Percentiles rank a stretch among this genome's conserved stretches.
phyloP scores from a whole-genome alignment of 2,113 vertebrate species.

The Balaeniceps rex region DNA sequence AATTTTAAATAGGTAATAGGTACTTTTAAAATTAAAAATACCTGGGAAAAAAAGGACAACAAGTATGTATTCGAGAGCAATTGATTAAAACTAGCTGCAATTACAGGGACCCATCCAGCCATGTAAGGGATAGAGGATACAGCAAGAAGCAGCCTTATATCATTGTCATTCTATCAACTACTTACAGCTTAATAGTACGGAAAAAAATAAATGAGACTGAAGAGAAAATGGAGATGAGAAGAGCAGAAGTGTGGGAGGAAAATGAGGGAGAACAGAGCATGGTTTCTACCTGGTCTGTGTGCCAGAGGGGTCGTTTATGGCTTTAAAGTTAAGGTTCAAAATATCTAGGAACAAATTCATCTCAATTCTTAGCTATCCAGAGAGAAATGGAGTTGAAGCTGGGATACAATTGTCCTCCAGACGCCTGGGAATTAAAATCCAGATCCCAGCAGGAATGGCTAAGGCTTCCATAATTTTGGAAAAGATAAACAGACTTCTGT shows the following conservation, averaged over 20 bases:
- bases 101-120: slow-evolving; percentile 7
- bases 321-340: neutral
- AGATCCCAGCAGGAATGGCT: neutral
- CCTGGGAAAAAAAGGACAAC: neutral
- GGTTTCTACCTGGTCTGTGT: neutral
- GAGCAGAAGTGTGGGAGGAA: slow-evolving; percentile 13
- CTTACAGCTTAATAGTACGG: slow-evolving; percentile 18
- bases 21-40: neutral
- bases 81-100: slow-evolving; percentile 32
- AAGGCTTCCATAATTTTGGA: neutral
- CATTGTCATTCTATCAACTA: slow-evolving; percentile 33
- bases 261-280: neutral
- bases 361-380: neutral
- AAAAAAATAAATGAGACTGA: slow-evolving; percentile 20
- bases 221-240: neutral
- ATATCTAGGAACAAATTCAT: neutral
- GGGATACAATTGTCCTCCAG: neutral
- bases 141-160: slow-evolving; percentile 8
- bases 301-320: neutral
- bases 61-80: slow-evolving; percentile 1
- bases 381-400: neutral
- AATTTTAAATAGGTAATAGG: neutral
- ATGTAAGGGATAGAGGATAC: neutral
- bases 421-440: neutral
- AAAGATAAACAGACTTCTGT: neutral